Evolutionary conservation across 2,113 vertebrate genomes (phyloP).

Genomic region (Pleuronectes platessa): DNA sequence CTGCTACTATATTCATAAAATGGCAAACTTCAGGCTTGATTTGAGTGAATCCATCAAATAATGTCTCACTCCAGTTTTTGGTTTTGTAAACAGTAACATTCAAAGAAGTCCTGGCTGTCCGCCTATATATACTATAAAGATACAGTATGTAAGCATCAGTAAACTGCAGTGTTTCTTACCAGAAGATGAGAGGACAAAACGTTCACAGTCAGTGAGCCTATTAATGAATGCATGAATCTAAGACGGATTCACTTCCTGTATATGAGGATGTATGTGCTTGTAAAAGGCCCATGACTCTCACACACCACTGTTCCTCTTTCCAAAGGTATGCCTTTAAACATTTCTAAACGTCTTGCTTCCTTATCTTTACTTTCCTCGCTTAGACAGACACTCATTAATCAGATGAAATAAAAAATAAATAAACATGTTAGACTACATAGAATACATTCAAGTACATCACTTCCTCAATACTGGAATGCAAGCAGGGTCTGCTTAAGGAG

Average conservation of each 20-base stretch:
- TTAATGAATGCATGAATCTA: conserved; percentile 19
- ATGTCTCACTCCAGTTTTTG: conserved; percentile 54
- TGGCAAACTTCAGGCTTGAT: conserved; percentile 50
- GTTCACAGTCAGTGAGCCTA: conserved; percentile 38
- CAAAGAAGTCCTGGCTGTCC: conserved; percentile 37
- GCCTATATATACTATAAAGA: conserved; percentile 21
- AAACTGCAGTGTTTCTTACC: conserved; percentile 27
- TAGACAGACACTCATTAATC: conserved; percentile 21
- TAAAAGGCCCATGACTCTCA: conserved; percentile 35
- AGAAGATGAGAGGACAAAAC: conserved; percentile 6
- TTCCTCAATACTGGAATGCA: conserved; percentile 58
- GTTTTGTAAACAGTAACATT: conserved; percentile 78
- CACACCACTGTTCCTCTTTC: conserved; percentile 10
- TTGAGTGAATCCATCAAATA: conserved; percentile 20
- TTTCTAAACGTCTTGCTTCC: conserved; percentile 26
- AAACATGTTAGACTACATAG: conserved; percentile 49
- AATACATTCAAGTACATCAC: conserved; percentile 77
- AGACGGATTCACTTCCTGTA: conserved; percentile 21
- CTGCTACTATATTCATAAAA: conserved; percentile 63
- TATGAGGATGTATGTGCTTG: conserved; percentile 7
- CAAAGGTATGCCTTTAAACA: conserved; percentile 63
- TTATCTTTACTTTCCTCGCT: conserved; percentile 61
- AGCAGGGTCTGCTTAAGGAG: conserved; percentile 51
- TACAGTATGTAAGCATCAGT: conserved; percentile 20
- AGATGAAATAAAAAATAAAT: conserved; percentile 54